Conservation (phyloP, 2,888 invertebrate species). For the Portevinia maculata region DNA sequence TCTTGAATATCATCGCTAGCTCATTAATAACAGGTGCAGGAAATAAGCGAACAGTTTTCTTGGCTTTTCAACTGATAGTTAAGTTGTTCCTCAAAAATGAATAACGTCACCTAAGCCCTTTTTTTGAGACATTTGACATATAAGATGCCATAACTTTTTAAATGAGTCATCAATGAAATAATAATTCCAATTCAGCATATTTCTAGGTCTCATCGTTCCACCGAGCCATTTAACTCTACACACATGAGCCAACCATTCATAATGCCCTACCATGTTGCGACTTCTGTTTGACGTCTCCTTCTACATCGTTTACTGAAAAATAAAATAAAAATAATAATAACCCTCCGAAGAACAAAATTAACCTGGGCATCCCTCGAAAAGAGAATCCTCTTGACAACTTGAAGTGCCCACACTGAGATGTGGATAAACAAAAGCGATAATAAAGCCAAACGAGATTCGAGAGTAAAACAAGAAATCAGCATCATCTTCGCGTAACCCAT, state of each 20-base stretch:
- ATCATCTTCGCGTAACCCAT: slow-evolving; percentile 45
- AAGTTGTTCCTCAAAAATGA: too few species aligned
- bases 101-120: too few species aligned
- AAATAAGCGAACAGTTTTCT: too few species aligned
- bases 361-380: slow-evolving; percentile 55
- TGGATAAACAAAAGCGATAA: slow-evolving; percentile 73
- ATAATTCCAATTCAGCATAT: too few species aligned
- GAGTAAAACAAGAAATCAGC: slow-evolving; percentile 70
- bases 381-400: slow-evolving; percentile 47
- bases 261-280: slow-evolving; percentile 26
- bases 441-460: slow-evolving; percentile 68
- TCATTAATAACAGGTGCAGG: too few species aligned
- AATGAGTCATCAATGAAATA: too few species aligned
- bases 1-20: too few species aligned
- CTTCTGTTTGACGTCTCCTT: slow-evolving; percentile 56
- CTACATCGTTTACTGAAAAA: slow-evolving; percentile 44
- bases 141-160: too few species aligned
- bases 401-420: slow-evolving; percentile 72
- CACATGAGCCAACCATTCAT: background rate
- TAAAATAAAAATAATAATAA: slow-evolving; percentile 4
- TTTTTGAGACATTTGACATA: too few species aligned
- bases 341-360: slow-evolving; percentile 49
- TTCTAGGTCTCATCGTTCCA: too few species aligned
- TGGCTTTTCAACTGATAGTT: too few species aligned
- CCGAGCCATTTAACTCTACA: too few species aligned